Evolutionary conservation across 1,140 invertebrate genomes (phyloP), one percentile per base, ranked within the genome.

Genomic region (Drosophila repleta): DNA sequence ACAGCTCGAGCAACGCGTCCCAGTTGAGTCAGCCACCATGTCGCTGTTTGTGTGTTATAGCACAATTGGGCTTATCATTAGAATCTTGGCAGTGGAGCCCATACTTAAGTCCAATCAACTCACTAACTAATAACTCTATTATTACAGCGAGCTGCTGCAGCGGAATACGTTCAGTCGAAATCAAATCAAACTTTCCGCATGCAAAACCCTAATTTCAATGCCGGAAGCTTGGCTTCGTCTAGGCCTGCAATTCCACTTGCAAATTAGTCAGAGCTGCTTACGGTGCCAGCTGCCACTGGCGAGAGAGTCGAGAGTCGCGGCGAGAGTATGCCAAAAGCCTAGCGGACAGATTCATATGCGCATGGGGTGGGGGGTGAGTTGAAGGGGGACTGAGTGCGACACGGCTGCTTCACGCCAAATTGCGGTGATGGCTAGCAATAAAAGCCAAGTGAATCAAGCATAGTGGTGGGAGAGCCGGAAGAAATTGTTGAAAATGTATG

Each of bases 151-250:
- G 15, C 52, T 52, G 70, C 61, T 15, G 37, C 15, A 11, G 39
- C 39, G 48, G 55, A 77, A 75, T 51, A 68, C 60, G 29, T 51
- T 51, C 48, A 52, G 11, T n/a, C 32, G 18, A 57, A 76, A 79
- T 63, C 67, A 64, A 84, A 84, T 84, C 60, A 68, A 75, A 74
- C 74, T 85, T 68, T 74, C 73, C 63, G 79, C 79, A 74, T 70
- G 64, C 68, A 76, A 84, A 61, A 76, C 70, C 82, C 67, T 81
- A 85, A 87, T 85, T 87, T 85, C 66, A 61, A 74, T 85, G 81
- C 82, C 81, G 81, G 81, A 85, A 85, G 82, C 84, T 67, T 71
- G 52, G 55, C 58, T 39, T 35, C 69, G 78, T 69, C 64, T 61
- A 62, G 79, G 55, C 70, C 74, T 80, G 74, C 74, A 77, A 85